Percentiles rank a stretch among this genome's conserved stretches.
Conservation (phyloP, 2,888 invertebrate genomes). For the Drosophila demipolita region DNA sequence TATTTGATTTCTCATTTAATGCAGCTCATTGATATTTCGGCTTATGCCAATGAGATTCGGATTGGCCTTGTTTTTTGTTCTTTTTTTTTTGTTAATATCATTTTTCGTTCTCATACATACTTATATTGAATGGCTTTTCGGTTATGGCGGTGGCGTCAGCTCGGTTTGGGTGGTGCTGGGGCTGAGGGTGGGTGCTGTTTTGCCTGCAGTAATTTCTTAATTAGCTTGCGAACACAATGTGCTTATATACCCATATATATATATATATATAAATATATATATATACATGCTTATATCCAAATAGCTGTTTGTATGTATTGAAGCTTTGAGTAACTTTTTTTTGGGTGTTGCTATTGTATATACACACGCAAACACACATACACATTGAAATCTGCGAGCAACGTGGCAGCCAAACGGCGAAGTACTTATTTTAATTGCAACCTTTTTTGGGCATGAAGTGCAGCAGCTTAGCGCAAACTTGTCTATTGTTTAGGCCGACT, state of each 20-base stretch:
- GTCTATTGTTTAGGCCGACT: constrained; percentile 33
- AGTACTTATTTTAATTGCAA: constrained; percentile 78
- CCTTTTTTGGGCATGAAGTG: constrained; percentile 74
- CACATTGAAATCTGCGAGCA: constrained; percentile 6
- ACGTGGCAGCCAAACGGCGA: constrained; percentile 59
- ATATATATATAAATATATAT: not conserved
- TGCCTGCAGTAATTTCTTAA: constrained; percentile 84
- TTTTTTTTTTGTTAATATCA: constrained; percentile 63
- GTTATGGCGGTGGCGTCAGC: constrained; percentile 51
- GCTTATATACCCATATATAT: constrained; percentile 61
- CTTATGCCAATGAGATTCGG: not conserved
- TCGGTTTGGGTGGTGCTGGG: constrained; percentile 11
- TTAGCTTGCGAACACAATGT: constrained; percentile 80
- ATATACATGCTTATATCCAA: constrained; percentile 13
- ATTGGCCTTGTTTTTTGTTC: constrained; percentile 9
- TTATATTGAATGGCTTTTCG: constrained; percentile 73
- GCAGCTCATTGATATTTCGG: constrained; percentile 48
- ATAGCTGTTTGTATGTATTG: constrained; percentile 17
- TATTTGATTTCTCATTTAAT: not conserved
- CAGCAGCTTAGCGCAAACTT: constrained; percentile 71
- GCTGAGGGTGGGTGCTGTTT: constrained; percentile 51
- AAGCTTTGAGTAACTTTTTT: constrained; percentile 28
- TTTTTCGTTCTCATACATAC: constrained; percentile 53
- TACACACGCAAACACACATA: constrained; percentile 4
- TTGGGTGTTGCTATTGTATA: constrained; percentile 23